Evolutionary conservation across 2,113 vertebrate species (phyloP), one percentile per base, ranked within the genome.

Genomic region (Jacana jacana): DNA sequence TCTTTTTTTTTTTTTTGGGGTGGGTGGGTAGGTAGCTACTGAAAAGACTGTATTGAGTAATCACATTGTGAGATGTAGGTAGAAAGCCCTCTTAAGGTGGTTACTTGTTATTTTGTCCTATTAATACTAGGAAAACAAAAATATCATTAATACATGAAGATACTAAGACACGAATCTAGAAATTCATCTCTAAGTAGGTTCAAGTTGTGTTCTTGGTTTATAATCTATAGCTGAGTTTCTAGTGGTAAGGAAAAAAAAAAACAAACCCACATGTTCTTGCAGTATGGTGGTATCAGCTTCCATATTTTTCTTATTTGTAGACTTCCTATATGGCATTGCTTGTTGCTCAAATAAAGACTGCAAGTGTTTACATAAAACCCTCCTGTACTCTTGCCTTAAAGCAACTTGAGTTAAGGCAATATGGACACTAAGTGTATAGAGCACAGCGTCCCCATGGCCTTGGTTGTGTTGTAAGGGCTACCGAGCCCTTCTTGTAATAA

Each of bases 241-340:
- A 25, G 16, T 3, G 3, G 27, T 7, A 6, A 75, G 22, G 9
- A 5, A 61, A 24, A 80, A 25, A 1, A 42, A 42, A 42, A 42
- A n/a, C n/a, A n/a, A 25, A 5, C 9, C 70, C 10, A 2, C 0
- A 0, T 0, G 0, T 30, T 71, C 35, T 16, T 63, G 13, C 1
- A 2, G 2, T 49, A 55, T 24, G 6, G 14, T 82, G 14, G 6
- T 9, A 39, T n/a, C 35, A 46, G 3, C 7, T 75, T 78, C 15
- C 13, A 37, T 14, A n/a, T 42, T 40, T 68, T 64, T 0, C 2
- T 20, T 18, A 17, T 61, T 39, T 31, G 33, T 54, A 0, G 2
- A 4, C 15, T 66, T 46, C 2, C 55, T 49, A 18, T 18, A 4
- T 1, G 0, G 19, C 51, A 3, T 37, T 66, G 9, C 12, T 81